These are phyloP conservation scores for Perithous albicinctus DNA, from an alignment of 2,888 invertebrate species.

Conservation along the genomic window DNA sequence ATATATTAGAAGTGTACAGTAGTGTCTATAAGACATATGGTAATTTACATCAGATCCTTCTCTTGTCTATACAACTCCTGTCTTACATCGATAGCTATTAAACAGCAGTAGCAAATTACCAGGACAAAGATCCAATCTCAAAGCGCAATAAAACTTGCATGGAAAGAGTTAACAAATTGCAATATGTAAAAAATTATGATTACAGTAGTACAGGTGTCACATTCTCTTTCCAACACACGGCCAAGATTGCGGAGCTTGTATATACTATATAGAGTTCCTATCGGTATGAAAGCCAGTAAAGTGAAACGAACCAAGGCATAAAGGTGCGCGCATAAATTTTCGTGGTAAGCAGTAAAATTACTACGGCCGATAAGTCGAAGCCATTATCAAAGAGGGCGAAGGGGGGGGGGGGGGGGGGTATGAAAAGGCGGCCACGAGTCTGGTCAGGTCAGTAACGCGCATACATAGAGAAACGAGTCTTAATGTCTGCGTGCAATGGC, in stretches of 20 bases:
- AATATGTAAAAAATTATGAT: conserved; percentile 5
- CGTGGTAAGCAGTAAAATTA: conserved; percentile 51
- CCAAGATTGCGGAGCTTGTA: not conserved
- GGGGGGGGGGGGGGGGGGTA: too few species aligned
- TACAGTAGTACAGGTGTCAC: not conserved
- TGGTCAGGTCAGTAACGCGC: not conserved
- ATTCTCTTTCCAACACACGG: not conserved
- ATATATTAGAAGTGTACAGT: too few species aligned
- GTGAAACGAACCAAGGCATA: conserved; percentile 21
- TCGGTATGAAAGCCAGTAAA: not conserved
- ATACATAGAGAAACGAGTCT: not conserved
- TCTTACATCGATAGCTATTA: too few species aligned
- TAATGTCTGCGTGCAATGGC: not conserved
- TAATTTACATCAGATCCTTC: too few species aligned
- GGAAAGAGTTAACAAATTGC: conserved; percentile 16
- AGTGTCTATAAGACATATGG: too few species aligned
- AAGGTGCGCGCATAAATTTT: conserved; percentile 47
- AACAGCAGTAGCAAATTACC: not conserved
- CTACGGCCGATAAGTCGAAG: conserved; percentile 48
- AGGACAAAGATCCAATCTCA: not conserved
- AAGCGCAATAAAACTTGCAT: not conserved
- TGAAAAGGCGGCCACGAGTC: conserved; percentile 4
- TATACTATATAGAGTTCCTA: not conserved
- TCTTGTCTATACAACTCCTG: too few species aligned
- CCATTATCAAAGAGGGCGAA: conserved; percentile 40